These are phyloP conservation scores for Pachyramphus minor DNA, from an alignment of 2,113 vertebrate species.

Conservation along the genomic window DNA sequence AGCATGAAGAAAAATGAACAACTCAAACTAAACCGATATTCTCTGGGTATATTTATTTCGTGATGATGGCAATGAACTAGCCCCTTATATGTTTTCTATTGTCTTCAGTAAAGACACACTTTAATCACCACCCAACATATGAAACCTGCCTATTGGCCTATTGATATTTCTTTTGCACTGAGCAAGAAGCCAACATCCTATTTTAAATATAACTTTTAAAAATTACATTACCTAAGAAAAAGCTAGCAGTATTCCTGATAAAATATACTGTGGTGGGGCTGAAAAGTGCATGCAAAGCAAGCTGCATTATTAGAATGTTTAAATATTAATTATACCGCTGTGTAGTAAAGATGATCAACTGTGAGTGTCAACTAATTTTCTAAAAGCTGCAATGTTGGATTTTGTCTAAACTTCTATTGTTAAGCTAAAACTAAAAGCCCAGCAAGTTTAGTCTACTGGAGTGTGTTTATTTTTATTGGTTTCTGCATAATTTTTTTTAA, in stretches of 20 bases:
- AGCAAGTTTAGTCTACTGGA: slow-evolving; percentile 81
- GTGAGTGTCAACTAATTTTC: slow-evolving; percentile 90
- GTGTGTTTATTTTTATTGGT: slow-evolving; percentile 84
- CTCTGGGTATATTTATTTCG: slow-evolving; percentile 49
- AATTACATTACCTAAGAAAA: slow-evolving; percentile 70
- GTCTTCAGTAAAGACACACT: slow-evolving; percentile 50
- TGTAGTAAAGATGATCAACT: slow-evolving; percentile 99
- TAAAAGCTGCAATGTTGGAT: slow-evolving; percentile 80
- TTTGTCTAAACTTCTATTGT: slow-evolving; percentile 77
- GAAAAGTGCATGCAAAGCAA: slow-evolving; percentile 97
- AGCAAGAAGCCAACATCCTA: slow-evolving; percentile 49
- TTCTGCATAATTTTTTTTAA: slow-evolving; percentile 81
- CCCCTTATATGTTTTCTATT: slow-evolving; percentile 47
- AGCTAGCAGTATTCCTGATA: slow-evolving; percentile 81
- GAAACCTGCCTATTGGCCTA: slow-evolving; percentile 52
- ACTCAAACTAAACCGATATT: background rate
- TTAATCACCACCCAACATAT: slow-evolving; percentile 57
- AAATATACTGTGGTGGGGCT: slow-evolving; percentile 95
- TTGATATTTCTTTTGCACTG: slow-evolving; percentile 52
- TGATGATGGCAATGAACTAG: slow-evolving; percentile 46
- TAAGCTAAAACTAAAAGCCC: slow-evolving; percentile 80
- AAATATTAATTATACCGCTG: slow-evolving; percentile 99
- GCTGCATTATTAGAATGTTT: slow-evolving; percentile 99
- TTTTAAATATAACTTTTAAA: slow-evolving; percentile 73
- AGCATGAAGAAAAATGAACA: slow-evolving; percentile 1